A percentile compares a stretch with the other conserved stretches of the same genome.
phyloP scores from a whole-genome alignment of 1,140 invertebrate genomes.

The Limonius californicus region DNA sequence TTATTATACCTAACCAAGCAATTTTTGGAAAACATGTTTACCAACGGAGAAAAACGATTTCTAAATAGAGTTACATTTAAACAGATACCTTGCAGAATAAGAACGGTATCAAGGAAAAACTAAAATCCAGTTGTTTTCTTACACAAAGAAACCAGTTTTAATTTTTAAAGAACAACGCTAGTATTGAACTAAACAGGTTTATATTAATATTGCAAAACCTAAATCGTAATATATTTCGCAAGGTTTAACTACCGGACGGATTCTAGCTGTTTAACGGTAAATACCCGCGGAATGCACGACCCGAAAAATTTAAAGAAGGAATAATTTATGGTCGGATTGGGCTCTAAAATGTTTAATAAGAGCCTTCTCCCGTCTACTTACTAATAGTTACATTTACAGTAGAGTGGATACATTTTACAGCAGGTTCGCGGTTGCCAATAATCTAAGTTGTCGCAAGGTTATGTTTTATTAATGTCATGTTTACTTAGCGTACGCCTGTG shows the following conservation, averaged over 20 bases:
- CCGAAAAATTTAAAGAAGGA: too few species aligned
- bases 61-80: too few species aligned
- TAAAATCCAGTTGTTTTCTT: not conserved
- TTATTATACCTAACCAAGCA: too few species aligned
- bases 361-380: too few species aligned
- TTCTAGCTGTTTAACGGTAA: not conserved
- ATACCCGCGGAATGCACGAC: not conserved
- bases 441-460: conserved; percentile 1
- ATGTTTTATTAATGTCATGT: conserved; percentile 12
- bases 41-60: too few species aligned
- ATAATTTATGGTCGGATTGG: too few species aligned
- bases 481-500: not conserved
- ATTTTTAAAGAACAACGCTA: conserved; percentile 9
- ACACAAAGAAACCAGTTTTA: conserved; percentile 22
- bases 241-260: too few species aligned
- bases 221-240: conserved; percentile 18
- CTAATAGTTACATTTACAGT: not conserved
- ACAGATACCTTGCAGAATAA: too few species aligned
- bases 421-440: conserved; percentile 1
- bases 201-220: conserved; percentile 22
- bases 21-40: too few species aligned
- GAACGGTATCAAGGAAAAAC: too few species aligned
- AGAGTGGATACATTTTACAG: not conserved
- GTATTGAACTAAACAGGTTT: conserved; percentile 22
- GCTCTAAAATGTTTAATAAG: too few species aligned